A percentile compares a stretch with the other conserved stretches of the same genome.
phyloP scores from a whole-genome alignment of 1,140 invertebrate species.

The Pseudomyrmex dendroicus region DNA sequence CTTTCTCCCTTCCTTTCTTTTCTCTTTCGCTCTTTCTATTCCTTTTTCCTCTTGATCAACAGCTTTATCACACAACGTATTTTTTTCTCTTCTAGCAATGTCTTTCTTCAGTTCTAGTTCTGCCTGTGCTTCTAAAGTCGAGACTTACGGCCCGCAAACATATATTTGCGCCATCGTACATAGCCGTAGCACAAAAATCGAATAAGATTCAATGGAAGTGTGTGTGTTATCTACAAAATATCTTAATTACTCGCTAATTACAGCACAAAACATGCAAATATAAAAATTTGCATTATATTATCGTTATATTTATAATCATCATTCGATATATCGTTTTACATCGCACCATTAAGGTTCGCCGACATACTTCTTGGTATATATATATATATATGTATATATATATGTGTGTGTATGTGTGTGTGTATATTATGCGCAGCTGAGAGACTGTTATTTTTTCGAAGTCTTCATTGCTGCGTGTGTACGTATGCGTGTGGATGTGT shows the following conservation, averaged over 20 bases:
- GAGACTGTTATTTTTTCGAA: conserved; percentile 54
- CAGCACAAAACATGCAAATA: conserved; percentile 85
- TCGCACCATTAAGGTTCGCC: conserved; percentile 76
- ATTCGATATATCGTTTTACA: conserved; percentile 76
- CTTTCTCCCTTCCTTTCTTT: not conserved
- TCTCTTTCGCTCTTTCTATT: conserved; percentile 1
- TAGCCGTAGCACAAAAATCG: conserved; percentile 70
- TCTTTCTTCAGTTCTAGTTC: conserved; percentile 78
- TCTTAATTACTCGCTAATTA: conserved; percentile 85
- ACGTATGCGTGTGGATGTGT: not conserved
- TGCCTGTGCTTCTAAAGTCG: conserved; percentile 76
- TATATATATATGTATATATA: not conserved
- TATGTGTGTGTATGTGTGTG: not conserved
- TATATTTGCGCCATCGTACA: conserved; percentile 60
- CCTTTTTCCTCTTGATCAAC: conserved; percentile 33
- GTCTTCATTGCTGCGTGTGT: conserved; percentile 36
- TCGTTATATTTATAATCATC: conserved; percentile 83
- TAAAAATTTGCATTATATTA: conserved; percentile 85
- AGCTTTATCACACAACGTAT: conserved; percentile 61
- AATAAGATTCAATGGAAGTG: conserved; percentile 83
- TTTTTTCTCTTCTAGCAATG: conserved; percentile 68
- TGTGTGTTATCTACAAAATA: conserved; percentile 84
- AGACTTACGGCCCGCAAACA: conserved; percentile 66
- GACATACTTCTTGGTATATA: conserved; percentile 67
- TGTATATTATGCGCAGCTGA: conserved; percentile 76